Evolutionary conservation across 2,797 vertebrate genomes (phyloP), one percentile per base, ranked within the genome.

Genomic region (Paguma larvata): DNA sequence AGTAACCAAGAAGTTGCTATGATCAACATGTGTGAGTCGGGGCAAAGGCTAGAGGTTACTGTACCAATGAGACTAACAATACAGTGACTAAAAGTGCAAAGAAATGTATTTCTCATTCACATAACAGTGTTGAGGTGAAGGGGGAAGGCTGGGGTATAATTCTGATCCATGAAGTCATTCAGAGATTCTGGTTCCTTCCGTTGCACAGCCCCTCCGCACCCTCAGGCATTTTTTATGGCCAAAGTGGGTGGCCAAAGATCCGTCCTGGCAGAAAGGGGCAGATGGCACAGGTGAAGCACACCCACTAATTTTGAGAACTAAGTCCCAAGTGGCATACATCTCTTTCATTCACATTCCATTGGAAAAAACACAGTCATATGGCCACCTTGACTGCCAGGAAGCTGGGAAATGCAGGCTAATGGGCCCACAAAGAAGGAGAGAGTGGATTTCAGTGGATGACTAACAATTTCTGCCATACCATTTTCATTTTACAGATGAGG

Each of bases 401-500:
- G 23, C 27, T 56, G 9, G 44, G 46, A 79, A 95, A 63, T 4
- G 18, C 48, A 46, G 25, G 53, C 41, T 23, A 75, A 85, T 34
- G 2, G 72, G 56, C 12, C 68, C n/a, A 56, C 0, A 2, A 38
- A 88, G 14, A 67, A 44, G 51, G 30, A 53, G 18, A 78, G 5
- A 79, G 53, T 25, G 11, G 65, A 30, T 44, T 89, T 95, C 34
- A 92, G 21, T n/a, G 14, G 67, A 30, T 48, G 65, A 75, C 67
- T 46, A 85, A 72, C 34, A 19, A 14, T 94, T 67, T 89, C n/a
- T 27, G 56, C 48, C 11, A 48, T 7, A 14, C 23, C 27, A 13
- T 59, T 93, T 44, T 95, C 44, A 72, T 73, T 88, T 83, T 87
- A 85, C 19, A 89, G 48, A 44, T 48, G 18, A 97, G 53, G 53